Percentiles rank a stretch among this genome's conserved stretches.
phyloP scores from a whole-genome alignment of 92 coral and sea anemone species.

The Pocillopora grandis region DNA sequence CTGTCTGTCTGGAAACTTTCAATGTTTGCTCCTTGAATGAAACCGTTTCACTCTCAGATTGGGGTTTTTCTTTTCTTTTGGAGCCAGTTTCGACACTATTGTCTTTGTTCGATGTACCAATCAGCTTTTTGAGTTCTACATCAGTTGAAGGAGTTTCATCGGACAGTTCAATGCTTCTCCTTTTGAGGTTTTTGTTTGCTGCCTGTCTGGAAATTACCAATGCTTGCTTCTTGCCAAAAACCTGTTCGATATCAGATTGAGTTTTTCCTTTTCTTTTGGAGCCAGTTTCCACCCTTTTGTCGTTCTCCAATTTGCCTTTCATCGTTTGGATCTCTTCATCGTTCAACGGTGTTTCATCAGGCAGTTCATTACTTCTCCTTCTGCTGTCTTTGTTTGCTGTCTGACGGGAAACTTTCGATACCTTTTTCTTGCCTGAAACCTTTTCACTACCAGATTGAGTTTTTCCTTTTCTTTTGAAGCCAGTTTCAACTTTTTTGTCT shows the following conservation, averaged over 20 bases:
- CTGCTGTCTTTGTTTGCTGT: slow-evolving; percentile 4
- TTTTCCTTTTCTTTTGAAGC: neutral
- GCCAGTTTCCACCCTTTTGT: neutral
- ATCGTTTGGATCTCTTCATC: slow-evolving; percentile 52
- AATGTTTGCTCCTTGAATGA: slow-evolving; percentile 3
- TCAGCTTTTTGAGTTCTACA: slow-evolving; percentile 44
- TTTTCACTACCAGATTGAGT: slow-evolving; percentile 2
- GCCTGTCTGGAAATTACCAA: slow-evolving; percentile 17
- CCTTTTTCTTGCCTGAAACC: slow-evolving; percentile 3
- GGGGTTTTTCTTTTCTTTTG: slow-evolving; percentile 6
- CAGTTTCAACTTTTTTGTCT: neutral
- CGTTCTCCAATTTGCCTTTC: too few species aligned
- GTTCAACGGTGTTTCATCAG: slow-evolving; percentile 48
- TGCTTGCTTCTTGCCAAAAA: slow-evolving; percentile 5
- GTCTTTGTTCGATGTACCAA: too few species aligned
- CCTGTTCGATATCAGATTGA: neutral
- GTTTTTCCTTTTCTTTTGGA: slow-evolving; percentile 3
- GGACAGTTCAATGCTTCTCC: neutral
- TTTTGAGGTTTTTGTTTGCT: slow-evolving; percentile 8
- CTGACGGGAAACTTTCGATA: slow-evolving; percentile 19
- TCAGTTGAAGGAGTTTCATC: slow-evolving; percentile 53
- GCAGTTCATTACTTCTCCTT: neutral
- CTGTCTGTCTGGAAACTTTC: slow-evolving; percentile 19
- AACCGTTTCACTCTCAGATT: neutral
- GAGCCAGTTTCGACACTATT: neutral